Evolutionary conservation across 1,140 invertebrate genomes (phyloP), one percentile per base, ranked within the genome.

Genomic region (Scylla paramamosain): DNA sequence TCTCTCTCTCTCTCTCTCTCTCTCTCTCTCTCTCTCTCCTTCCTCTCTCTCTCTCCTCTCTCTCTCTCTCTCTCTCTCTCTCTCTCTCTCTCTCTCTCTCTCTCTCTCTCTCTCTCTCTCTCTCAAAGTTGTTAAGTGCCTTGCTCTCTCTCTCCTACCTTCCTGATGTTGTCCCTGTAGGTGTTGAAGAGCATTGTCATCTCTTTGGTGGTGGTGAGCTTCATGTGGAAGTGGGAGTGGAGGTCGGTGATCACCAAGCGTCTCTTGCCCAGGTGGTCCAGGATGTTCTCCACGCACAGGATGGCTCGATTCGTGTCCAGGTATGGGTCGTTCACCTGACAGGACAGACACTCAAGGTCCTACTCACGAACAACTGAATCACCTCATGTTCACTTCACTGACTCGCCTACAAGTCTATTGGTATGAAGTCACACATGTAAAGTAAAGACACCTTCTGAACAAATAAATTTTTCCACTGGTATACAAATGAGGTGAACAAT

Each of bases 161-260:
- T 98, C 89, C 97, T 97, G 96, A 98, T 98, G 96, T 98, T 98
- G 96, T 98, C 97, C 96, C 98, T 97, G 96, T 98, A 98, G 96
- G 97, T 97, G 96, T 98, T 98, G 97, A 98, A 98, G 91, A 97
- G 97, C 48, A 98, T 97, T 94, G 98, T 97, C 97, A 98, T 98
- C 93, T 98, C 97, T 96, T 98, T 97, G 96, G 98, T 97, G 88
- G 97, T 96, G 12, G 96, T 97, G 52, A 98, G 97, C 90, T 97
- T 97, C 96, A 97, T 97, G 95, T 98, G 97, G 97, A 98, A 98
- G 96, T 97, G 97, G 96, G 98, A 97, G 97, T 98, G 98, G 94
- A 97, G 97, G 95, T 98, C 97, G 67, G 97, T 98, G 45, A 98
- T 97, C 92, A 97, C 97, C 95, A 98, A 97, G 97, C 98, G 98